A percentile compares a stretch with the other conserved stretches of the same genome.
These are phyloP conservation scores for Distichodus sexfasciatus DNA, from an alignment of 2,797 vertebrate genomes.

Conservation along the genomic window DNA sequence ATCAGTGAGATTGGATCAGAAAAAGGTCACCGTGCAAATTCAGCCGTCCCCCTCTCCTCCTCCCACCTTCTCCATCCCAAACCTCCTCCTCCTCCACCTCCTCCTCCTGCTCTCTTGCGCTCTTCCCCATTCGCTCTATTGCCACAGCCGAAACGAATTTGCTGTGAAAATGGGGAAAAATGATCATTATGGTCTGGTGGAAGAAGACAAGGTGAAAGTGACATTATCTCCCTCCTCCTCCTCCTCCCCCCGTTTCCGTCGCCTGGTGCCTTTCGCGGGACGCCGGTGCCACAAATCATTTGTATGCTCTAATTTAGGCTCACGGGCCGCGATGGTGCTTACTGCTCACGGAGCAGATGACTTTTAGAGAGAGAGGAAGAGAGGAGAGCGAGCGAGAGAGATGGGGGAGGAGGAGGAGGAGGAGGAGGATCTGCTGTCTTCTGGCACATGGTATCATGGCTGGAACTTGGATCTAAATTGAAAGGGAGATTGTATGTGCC, in stretches of 20 bases:
- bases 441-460: constrained; percentile 63
- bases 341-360: constrained; percentile 79
- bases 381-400: constrained; percentile 52
- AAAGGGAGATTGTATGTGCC: constrained; percentile 70
- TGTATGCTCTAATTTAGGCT: constrained; percentile 78
- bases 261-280: constrained; percentile 69
- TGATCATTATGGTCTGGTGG: constrained; percentile 74
- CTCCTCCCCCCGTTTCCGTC: constrained; percentile 36
- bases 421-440: constrained; percentile 60
- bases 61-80: constrained; percentile 31
- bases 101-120: constrained; percentile 38
- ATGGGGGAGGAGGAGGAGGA: constrained; percentile 45
- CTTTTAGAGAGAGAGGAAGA: constrained; percentile 66
- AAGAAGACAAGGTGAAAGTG: constrained; percentile 82
- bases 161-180: constrained; percentile 83
- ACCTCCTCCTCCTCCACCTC: constrained; percentile 42
- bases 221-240: constrained; percentile 64
- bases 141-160: constrained; percentile 79
- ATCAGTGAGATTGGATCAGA: constrained; percentile 84
- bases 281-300: constrained; percentile 81
- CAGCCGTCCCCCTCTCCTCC: constrained; percentile 48
- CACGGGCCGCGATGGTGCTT: constrained; percentile 72
- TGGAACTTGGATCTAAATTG: constrained; percentile 73
- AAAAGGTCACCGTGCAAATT: constrained; percentile 87
- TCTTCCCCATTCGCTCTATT: constrained; percentile 33